phyloP scores from a whole-genome alignment of 1,140 invertebrate species.

The Mactra quadrangularis region DNA sequence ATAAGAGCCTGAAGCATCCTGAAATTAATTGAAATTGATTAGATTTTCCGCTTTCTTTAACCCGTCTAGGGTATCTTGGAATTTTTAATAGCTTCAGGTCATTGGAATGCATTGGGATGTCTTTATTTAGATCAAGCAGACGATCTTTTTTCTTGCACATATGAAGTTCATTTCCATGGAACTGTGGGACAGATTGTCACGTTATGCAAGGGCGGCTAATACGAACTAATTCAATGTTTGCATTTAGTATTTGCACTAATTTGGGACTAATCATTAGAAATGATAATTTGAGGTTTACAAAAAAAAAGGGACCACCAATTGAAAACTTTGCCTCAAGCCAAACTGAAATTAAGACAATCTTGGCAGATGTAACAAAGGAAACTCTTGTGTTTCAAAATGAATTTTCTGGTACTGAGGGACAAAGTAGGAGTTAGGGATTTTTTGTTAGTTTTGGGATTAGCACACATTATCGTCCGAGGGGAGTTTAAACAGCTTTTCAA shows the following conservation, averaged over 20 bases:
- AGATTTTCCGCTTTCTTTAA: constrained; percentile 49
- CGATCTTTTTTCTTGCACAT: neutral
- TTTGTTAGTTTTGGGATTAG: constrained; percentile 9
- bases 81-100: constrained; percentile 48
- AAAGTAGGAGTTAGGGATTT: no score
- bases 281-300: constrained; percentile 41
- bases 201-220: constrained; percentile 54
- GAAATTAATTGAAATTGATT: constrained; percentile 62
- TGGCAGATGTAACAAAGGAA: constrained; percentile 31
- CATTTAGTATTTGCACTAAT: constrained; percentile 53
- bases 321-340: constrained; percentile 31
- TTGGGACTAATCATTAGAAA: constrained; percentile 45
- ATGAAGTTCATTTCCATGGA: constrained; percentile 25
- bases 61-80: constrained; percentile 47
- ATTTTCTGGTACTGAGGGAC: no score
- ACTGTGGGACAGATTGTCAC: constrained; percentile 52
- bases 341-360: constrained; percentile 19
- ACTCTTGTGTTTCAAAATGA: no score
- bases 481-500: neutral
- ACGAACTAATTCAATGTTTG: constrained; percentile 55
- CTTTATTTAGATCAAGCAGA: constrained; percentile 32
- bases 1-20: constrained; percentile 42
- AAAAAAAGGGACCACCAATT: constrained; percentile 10
- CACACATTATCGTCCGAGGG: constrained; percentile 1
- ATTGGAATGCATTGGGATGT: constrained; percentile 58